Conservation (phyloP, 2,113 vertebrate genomes). For the Emydura subglobosa region DNA sequence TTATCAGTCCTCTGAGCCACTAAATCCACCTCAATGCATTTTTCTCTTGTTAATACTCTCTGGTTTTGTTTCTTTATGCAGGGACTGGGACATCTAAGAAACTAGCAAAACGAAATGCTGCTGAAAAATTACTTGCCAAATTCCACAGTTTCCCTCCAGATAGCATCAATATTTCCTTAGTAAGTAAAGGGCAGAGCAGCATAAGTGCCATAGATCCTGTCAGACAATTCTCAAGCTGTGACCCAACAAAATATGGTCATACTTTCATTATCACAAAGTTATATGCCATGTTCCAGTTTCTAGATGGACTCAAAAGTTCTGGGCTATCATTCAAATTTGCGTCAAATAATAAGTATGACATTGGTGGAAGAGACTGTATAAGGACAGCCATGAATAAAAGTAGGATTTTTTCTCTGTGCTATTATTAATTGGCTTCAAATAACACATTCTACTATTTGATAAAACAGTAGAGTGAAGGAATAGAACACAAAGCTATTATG, state of each 20-base stretch:
- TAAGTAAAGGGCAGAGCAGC: conserved; percentile 62
- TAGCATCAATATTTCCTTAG: conserved; percentile 85
- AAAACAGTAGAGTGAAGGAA: not conserved
- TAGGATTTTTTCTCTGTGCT: not conserved
- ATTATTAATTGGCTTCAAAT: not conserved
- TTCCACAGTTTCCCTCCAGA: conserved; percentile 83
- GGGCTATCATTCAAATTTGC: not conserved
- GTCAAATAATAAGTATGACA: not conserved
- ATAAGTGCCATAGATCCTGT: not conserved
- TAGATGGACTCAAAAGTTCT: not conserved
- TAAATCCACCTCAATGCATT: not conserved
- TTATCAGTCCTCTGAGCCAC: not conserved
- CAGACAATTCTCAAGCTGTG: not conserved
- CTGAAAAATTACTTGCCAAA: conserved; percentile 84
- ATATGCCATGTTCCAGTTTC: not conserved
- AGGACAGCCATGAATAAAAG: not conserved
- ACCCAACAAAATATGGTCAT: not conserved
- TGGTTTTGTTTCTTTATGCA: conserved; percentile 63
- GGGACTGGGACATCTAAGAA: conserved; percentile 88
- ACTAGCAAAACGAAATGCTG: conserved; percentile 82
- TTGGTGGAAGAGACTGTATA: not conserved
- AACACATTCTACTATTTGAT: not conserved
- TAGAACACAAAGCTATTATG: not conserved
- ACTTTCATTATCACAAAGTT: not conserved
- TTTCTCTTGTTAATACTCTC: conserved; percentile 29